Percentiles rank a stretch among this genome's conserved stretches.
These are phyloP conservation scores for Coelopa frigida DNA, from an alignment of 1,140 invertebrate species.

Conservation along the genomic window DNA sequence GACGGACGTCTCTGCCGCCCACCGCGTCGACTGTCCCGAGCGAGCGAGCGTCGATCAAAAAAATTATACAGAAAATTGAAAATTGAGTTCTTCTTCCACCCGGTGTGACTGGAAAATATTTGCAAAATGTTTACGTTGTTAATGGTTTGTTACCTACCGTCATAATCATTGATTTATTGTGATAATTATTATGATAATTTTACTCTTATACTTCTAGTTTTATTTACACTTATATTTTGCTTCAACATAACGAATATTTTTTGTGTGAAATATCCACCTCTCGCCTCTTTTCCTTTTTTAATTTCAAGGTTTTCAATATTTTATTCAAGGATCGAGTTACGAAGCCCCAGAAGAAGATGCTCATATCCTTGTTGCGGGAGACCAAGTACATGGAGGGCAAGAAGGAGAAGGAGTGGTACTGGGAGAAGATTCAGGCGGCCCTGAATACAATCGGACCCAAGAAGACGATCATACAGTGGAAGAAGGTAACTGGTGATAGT, in stretches of 20 bases:
- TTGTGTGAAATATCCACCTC: constrained; percentile 14
- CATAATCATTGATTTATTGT: no score
- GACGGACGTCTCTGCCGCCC: no score
- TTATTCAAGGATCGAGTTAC: constrained; percentile 41
- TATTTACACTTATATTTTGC: constrained; percentile 7
- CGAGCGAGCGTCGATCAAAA: no score
- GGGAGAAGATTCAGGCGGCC: constrained; percentile 42
- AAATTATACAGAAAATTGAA: no score
- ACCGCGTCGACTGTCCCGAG: no score
- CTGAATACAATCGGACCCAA: constrained; percentile 41
- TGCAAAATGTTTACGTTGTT: no score
- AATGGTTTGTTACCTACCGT: no score
- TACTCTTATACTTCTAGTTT: no score
- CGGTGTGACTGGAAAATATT: no score
- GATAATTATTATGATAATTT: no score
- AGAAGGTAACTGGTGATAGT: constrained; percentile 26
- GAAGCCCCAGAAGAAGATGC: constrained; percentile 43
- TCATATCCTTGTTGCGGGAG: constrained; percentile 38
- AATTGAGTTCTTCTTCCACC: no score
- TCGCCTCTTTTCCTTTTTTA: constrained; percentile 15
- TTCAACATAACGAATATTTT: constrained; percentile 9
- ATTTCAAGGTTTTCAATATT: constrained; percentile 19
- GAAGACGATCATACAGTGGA: constrained; percentile 44
- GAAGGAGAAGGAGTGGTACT: constrained; percentile 43
- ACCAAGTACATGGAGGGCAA: constrained; percentile 43